Percentiles rank a stretch among this genome's conserved stretches.
These are phyloP conservation scores for Hydroisotoma schaefferi DNA, from an alignment of 2,888 invertebrate species.

Conservation along the genomic window DNA sequence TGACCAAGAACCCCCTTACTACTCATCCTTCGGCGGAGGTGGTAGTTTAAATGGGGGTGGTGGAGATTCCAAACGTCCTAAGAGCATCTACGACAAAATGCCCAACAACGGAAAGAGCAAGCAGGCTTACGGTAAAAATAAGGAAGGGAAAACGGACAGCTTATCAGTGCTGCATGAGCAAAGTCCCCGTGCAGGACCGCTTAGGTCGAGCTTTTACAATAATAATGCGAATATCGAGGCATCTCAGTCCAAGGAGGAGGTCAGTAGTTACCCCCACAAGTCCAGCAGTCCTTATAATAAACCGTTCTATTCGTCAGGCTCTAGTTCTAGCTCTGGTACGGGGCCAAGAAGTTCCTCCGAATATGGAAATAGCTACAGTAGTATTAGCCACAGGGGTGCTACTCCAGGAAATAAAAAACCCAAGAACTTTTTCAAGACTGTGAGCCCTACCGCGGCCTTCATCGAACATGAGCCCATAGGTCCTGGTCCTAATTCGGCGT, in stretches of 20 bases:
- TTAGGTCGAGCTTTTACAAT: neutral
- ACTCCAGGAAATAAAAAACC: too few relatives aligned
- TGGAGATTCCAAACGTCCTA: too few relatives aligned
- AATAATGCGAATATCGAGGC: neutral
- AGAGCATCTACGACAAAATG: constrained; percentile 37
- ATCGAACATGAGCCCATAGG: neutral
- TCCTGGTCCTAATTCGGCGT: neutral
- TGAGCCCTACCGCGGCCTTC: neutral
- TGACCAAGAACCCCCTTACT: too few relatives aligned
- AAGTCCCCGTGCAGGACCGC: constrained; percentile 33
- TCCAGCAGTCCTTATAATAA: neutral
- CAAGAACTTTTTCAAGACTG: neutral
- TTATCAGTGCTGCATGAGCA: constrained; percentile 28
- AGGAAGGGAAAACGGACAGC: constrained; percentile 16
- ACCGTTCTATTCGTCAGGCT: constrained; percentile 9
- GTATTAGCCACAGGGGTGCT: neutral
- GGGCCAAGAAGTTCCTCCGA: neutral
- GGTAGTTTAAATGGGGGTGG: too few relatives aligned
- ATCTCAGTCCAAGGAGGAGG: constrained; percentile 13
- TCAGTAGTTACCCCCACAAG: constrained; percentile 1
- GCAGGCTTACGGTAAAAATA: constrained; percentile 13
- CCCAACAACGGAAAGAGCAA: constrained; percentile 18
- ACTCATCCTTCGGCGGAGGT: too few relatives aligned
- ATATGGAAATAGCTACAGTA: neutral
- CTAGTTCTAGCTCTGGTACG: neutral